These are phyloP conservation scores for Apolygus lucorum DNA, from an alignment of 1,140 invertebrate species.

Conservation along the genomic window DNA sequence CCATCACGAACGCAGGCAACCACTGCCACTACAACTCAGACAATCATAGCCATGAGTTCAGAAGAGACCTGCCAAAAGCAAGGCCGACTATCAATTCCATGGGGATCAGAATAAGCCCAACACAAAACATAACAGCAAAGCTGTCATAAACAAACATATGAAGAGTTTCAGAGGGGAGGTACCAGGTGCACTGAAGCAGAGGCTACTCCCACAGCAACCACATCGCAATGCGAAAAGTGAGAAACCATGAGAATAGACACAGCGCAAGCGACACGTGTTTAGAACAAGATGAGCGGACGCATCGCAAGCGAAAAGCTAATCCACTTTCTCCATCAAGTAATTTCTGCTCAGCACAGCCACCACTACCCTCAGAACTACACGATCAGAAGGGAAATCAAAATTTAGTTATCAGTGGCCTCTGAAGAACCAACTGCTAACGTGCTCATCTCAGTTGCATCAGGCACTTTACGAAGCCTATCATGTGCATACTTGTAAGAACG, in stretches of 20 bases:
- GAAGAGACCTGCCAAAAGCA: no score
- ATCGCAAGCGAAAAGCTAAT: constrained; percentile 15
- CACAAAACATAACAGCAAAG: no score
- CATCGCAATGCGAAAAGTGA: constrained; percentile 15
- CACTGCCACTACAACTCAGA: no score
- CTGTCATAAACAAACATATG: no score
- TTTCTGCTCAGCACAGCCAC: not conserved
- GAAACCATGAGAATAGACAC: constrained; percentile 8
- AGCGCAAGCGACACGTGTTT: constrained; percentile 12
- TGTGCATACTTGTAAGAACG: constrained; percentile 4
- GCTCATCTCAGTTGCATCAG: constrained; percentile 12
- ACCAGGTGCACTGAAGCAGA: constrained; percentile 5
- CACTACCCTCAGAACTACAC: not conserved
- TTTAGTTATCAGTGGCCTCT: not conserved
- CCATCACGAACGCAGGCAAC: no score
- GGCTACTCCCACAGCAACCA: constrained; percentile 2
- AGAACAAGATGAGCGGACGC: constrained; percentile 6
- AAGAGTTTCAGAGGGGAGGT: no score
- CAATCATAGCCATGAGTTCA: no score
- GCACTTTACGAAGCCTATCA: constrained; percentile 12
- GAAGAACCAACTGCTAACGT: constrained; percentile 1
- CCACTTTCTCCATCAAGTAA: not conserved
- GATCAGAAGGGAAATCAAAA: not conserved
- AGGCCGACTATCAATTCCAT: no score
- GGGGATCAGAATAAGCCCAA: no score